A percentile compares a stretch with the other conserved stretches of the same genome.
Evolutionary conservation across 1,140 invertebrate species (phyloP).

Genomic region (Drosophila carrolli): DNA sequence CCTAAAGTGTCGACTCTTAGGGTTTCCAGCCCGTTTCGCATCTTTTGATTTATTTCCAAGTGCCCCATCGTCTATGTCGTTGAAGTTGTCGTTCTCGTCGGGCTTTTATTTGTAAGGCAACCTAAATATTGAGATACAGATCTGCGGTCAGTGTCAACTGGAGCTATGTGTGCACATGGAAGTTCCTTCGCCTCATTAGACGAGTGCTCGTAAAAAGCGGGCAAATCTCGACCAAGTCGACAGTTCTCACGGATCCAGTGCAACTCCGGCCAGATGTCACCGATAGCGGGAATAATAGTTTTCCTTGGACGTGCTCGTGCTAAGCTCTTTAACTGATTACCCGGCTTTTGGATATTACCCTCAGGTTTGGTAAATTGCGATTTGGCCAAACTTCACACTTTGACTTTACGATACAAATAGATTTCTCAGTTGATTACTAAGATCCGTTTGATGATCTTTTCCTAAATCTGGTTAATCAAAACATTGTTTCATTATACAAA

Average conservation of each 20-base stretch:
- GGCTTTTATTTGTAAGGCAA: constrained; percentile 62
- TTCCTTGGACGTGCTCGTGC: constrained; percentile 19
- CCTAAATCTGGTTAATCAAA: background rate
- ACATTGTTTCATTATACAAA: too few relatives aligned
- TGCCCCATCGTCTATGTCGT: constrained; percentile 19
- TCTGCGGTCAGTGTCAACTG: constrained; percentile 75
- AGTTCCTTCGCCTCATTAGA: constrained; percentile 54
- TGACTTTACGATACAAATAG: background rate
- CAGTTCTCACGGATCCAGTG: constrained; percentile 33
- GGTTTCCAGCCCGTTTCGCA: constrained; percentile 59
- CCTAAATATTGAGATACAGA: constrained; percentile 77
- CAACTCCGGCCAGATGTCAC: constrained; percentile 29
- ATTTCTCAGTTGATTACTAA: background rate
- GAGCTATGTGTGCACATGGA: constrained; percentile 22
- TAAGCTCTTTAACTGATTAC: constrained; percentile 5
- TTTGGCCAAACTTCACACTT: background rate
- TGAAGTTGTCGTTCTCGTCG: constrained; percentile 30
- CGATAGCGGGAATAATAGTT: constrained; percentile 44
- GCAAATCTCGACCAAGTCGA: constrained; percentile 12
- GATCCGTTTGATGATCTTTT: background rate
- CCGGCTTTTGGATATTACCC: background rate
- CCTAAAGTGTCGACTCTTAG: constrained; percentile 65
- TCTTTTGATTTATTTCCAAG: constrained; percentile 81
- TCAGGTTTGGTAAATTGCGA: background rate
- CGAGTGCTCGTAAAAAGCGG: constrained; percentile 42